Percentiles rank a stretch among this genome's conserved stretches.
Conservation (phyloP, 2,888 invertebrate species). For the Sacculina carcini region DNA sequence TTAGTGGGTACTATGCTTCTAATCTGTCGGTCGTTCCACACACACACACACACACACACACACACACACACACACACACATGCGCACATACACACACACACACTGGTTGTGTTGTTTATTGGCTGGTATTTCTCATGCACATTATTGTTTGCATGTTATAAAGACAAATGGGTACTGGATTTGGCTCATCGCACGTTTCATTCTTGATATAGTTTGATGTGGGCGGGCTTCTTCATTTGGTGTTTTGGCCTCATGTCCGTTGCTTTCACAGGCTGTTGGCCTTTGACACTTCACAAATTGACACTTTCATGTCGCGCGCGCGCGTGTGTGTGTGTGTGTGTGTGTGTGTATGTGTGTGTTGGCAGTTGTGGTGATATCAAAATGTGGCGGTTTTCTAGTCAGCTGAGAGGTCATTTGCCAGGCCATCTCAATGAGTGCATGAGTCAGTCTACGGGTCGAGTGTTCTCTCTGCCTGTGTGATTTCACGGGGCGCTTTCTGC, state of each 20-base stretch:
- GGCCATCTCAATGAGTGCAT: not conserved
- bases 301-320: not conserved
- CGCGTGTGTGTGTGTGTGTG: not conserved
- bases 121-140: not conserved
- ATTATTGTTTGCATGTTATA: not conserved
- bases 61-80: not conserved
- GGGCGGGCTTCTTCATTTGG: not conserved
- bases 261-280: too few species aligned
- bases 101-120: too few species aligned
- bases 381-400: not conserved
- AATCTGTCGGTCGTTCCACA: not conserved
- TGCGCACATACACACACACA: not conserved
- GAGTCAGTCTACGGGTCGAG: not conserved
- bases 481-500: too few species aligned
- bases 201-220: not conserved
- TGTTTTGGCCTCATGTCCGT: too few species aligned
- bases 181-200: not conserved
- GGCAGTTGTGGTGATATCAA: not conserved
- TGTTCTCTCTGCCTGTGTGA: not conserved
- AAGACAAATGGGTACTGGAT: not conserved
- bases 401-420: not conserved
- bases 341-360: not conserved
- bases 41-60: not conserved
- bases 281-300: not conserved
- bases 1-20: not conserved